A percentile compares a stretch with the other conserved stretches of the same genome.
phyloP scores from a whole-genome alignment of 2,888 invertebrate species.

The Cheilosia soror region DNA sequence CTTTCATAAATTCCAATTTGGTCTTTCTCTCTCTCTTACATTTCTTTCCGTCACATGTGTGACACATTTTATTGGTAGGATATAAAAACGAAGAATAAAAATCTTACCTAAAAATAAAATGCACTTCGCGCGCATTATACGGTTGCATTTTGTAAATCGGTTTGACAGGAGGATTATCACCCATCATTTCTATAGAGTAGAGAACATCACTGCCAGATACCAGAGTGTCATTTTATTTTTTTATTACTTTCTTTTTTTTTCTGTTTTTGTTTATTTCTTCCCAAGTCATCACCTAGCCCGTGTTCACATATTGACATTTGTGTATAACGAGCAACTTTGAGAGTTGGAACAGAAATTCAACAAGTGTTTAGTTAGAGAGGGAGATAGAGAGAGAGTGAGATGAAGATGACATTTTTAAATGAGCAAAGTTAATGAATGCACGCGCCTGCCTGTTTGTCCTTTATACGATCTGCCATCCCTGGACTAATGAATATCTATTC shows the following conservation, averaged over 20 bases:
- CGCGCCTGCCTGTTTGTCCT: too few species aligned
- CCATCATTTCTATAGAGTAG: not conserved
- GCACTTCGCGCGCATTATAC: not conserved
- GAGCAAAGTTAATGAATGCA: too few species aligned
- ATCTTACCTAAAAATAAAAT: not conserved
- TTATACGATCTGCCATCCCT: too few species aligned
- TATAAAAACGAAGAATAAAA: not conserved
- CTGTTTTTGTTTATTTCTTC: not conserved
- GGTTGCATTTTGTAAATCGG: not conserved
- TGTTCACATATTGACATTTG: not conserved
- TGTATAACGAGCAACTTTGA: not conserved
- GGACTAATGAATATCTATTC: too few species aligned
- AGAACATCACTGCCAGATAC: not conserved
- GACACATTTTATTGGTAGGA: conserved; percentile 5
- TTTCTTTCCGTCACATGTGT: not conserved
- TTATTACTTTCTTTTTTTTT: not conserved
- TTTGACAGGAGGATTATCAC: conserved; percentile 16
- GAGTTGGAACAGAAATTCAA: not conserved
- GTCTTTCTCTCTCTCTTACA: not conserved
- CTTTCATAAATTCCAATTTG: conserved; percentile 9
- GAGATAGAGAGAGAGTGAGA: too few species aligned
- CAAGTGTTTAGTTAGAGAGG: not conserved
- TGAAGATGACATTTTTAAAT: too few species aligned
- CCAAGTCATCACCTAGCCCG: not conserved
- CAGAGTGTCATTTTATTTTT: not conserved